Conservation (phyloP, 1,140 invertebrate genomes). For the Lysiphlebus fabarum region DNA sequence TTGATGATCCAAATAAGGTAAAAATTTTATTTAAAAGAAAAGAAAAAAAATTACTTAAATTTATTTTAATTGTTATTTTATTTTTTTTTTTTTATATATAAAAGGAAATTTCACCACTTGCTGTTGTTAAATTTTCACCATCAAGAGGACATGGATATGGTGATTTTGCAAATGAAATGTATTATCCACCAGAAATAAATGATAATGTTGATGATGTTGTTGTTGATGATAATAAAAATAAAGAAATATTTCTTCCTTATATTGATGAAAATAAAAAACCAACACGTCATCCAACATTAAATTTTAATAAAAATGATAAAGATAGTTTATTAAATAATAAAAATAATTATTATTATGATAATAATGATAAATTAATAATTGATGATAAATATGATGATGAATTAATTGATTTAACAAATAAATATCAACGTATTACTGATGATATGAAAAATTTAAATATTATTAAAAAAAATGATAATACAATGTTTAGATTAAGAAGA, state of each 20-base stretch:
- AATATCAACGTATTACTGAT: neutral
- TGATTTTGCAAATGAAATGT: slow-evolving; percentile 75
- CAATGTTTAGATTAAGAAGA: too few species aligned
- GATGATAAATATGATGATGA: slow-evolving; percentile 10
- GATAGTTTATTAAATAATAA: neutral
- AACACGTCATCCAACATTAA: slow-evolving; percentile 7
- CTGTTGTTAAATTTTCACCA: slow-evolving; percentile 75
- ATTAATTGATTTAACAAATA: neutral
- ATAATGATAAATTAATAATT: neutral
- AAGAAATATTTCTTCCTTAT: slow-evolving; percentile 5
- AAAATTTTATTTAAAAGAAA: neutral
- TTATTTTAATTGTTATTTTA: neutral
- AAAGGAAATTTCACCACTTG: slow-evolving; percentile 64
- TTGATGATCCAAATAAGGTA: neutral
- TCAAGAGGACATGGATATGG: slow-evolving; percentile 64
- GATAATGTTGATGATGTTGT: too few species aligned
- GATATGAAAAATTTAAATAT: neutral
- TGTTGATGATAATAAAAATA: too few species aligned
- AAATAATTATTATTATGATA: neutral
- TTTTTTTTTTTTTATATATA: slow-evolving; percentile 10
- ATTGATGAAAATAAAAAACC: slow-evolving; percentile 1
- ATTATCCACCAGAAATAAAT: slow-evolving; percentile 60
- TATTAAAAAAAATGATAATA: too few species aligned
- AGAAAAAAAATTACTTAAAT: neutral
- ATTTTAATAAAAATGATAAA: slow-evolving; percentile 7